phyloP scores from a whole-genome alignment of 2,113 vertebrate species.

The Epinephelus moara region DNA sequence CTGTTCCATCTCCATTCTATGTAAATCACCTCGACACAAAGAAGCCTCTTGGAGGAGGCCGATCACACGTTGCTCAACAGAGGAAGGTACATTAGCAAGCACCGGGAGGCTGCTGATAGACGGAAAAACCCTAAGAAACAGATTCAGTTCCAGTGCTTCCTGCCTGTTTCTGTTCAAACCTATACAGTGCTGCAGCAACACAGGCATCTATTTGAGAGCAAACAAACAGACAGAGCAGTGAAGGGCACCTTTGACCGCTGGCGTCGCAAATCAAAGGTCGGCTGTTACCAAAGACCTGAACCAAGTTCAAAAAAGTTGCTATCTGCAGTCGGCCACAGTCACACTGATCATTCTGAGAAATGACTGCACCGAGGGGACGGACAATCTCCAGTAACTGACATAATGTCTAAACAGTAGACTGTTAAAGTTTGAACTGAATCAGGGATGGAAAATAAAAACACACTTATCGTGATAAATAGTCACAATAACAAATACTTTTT shows the following conservation, averaged over 20 bases:
- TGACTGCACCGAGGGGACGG: background rate
- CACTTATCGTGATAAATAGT: background rate
- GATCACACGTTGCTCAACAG: conserved; percentile 3
- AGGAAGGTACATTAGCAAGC: background rate
- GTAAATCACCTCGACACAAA: conserved; percentile 59
- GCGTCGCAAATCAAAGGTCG: conserved; percentile 79
- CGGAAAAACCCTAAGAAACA: background rate
- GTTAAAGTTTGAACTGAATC: background rate
- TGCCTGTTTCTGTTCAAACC: conserved; percentile 19
- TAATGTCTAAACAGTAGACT: background rate
- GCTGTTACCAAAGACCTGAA: conserved; percentile 75
- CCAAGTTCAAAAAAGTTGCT: conserved; percentile 74
- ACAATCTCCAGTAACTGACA: background rate
- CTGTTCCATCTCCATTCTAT: conserved; percentile 61
- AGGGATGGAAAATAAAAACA: background rate
- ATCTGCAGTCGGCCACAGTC: conserved; percentile 42
- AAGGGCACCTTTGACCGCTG: conserved; percentile 79
- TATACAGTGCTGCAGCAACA: conserved; percentile 9
- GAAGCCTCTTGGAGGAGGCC: conserved; percentile 39
- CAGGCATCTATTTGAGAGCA: conserved; percentile 67
- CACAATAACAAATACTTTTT: background rate
- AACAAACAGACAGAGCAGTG: conserved; percentile 68
- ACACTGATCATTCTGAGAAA: conserved; percentile 57
- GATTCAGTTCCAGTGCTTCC: conserved; percentile 27
- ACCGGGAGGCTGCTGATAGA: background rate